Evolutionary conservation across 2,113 vertebrate species (phyloP).

Genomic region (Oreochromis niloticus): DNA sequence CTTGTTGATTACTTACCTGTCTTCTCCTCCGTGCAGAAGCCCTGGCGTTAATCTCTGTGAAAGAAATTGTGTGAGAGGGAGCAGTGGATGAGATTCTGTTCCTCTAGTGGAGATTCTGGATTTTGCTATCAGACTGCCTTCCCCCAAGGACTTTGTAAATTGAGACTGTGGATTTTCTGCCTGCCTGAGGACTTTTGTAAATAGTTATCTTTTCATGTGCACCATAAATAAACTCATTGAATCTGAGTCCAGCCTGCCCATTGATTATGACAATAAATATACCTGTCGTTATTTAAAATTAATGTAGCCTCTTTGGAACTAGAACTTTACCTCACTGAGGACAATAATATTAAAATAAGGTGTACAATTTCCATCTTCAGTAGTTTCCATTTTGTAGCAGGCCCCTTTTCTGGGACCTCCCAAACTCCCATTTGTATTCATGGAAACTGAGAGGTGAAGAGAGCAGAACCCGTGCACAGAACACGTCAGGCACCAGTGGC

Average conservation of each 20-base stretch:
- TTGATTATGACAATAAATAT: background rate
- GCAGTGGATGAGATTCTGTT: background rate
- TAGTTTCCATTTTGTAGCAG: background rate
- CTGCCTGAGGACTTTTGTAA: background rate
- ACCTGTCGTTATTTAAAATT: background rate
- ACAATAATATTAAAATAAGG: background rate
- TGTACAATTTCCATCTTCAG: background rate
- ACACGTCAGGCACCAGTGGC: background rate
- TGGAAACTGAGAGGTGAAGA: background rate
- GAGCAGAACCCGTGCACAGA: background rate
- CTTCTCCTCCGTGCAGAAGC: background rate
- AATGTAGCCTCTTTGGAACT: background rate
- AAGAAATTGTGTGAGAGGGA: background rate
- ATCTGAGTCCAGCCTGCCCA: too few relatives aligned
- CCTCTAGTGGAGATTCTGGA: background rate
- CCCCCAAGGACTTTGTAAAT: background rate
- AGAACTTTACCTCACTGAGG: background rate
- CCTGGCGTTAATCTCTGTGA: background rate
- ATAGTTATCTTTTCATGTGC: background rate
- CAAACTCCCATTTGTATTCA: background rate
- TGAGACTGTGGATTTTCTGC: background rate
- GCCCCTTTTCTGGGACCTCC: background rate
- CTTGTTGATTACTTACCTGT: background rate
- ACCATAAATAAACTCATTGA: background rate
- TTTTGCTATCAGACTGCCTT: background rate